Percentiles rank a stretch among this genome's conserved stretches.
These are phyloP conservation scores for Atherinomorus stipes DNA, from an alignment of 2,113 vertebrate species.

Conservation along the genomic window DNA sequence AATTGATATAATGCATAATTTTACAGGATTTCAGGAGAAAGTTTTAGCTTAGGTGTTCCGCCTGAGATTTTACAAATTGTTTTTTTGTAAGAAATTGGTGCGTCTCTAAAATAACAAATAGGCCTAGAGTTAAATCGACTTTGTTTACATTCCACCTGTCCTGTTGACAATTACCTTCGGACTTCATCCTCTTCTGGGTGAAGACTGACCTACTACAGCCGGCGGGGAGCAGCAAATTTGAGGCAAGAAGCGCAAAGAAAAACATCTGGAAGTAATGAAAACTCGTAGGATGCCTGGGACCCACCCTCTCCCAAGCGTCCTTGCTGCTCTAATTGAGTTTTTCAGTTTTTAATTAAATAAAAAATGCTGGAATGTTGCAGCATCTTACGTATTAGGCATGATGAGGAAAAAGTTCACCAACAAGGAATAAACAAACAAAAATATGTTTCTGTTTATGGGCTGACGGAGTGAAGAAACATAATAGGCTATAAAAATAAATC, in stretches of 20 bases:
- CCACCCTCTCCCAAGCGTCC: conserved; percentile 83
- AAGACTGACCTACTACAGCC: conserved; percentile 26
- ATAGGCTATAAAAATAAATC: too few species aligned
- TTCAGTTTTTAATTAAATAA: conserved; percentile 36
- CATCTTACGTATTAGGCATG: neutral
- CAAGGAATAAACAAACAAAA: conserved; percentile 3
- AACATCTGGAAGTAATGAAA: conserved; percentile 87
- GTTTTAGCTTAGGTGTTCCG: neutral
- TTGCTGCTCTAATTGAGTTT: conserved; percentile 46
- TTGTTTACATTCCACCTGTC: conserved; percentile 1
- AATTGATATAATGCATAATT: neutral
- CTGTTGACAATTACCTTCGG: conserved; percentile 7
- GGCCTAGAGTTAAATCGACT: neutral
- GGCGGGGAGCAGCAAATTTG: conserved; percentile 43
- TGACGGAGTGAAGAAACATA: neutral
- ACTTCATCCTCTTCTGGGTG: conserved; percentile 22
- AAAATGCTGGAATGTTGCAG: conserved; percentile 30
- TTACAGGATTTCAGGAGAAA: neutral
- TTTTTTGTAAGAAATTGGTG: neutral
- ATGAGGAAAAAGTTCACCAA: conserved; percentile 15
- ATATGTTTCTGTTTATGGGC: neutral
- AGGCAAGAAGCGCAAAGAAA: conserved; percentile 40
- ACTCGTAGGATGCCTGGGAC: conserved; percentile 69
- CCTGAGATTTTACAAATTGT: neutral
- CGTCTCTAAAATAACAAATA: too few species aligned